Base-by-base conservation (phyloP, 2,888 invertebrate species). In the Alviniconcha strummeri region DNA sequence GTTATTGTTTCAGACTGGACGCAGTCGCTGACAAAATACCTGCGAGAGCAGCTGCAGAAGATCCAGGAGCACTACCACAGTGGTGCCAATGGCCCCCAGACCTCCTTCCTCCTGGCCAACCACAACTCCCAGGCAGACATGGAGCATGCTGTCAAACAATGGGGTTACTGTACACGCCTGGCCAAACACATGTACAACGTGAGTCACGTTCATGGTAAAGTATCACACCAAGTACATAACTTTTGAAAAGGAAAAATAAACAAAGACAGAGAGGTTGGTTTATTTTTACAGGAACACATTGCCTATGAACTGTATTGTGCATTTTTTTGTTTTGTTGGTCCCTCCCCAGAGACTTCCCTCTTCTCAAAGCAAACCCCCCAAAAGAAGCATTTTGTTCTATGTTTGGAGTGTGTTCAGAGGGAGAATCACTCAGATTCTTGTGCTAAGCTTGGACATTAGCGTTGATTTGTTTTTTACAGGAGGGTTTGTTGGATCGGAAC, bases 31-130 rank as follows among this genome's bases (percentile, higher is more conserved):
- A 96, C 98, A 67, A 97, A 98, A 93, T 98, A 98, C 92, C 95
- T 99, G 90, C 97, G 97, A 93, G 99, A 99, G 90, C 97, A 98
- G 93, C 95, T 98, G 84, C 96, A 96, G 60, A 98, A 98, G 94
- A 94, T 99, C 77, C 96, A 97, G 92, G 98, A 99, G 91, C 96
- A 97, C 94, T 98, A 98, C 94, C 96, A 93, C 87, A 90, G 93
- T 78, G 88, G 90, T 36, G 79, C 87, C 9, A 82, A 88, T 7
- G 88, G 87, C 5, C 88, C 89, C 7, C 89, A 88, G 86, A 90
- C 92, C 64, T 89, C 90, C 64, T 93, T 93, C 85, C 89, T 93
- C 36, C 64, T 84, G 36, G 92, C 92, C 91, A 9, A 88, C 89
- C 56, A 91, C 56, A 89, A 89, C 4, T 85, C 89, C 17, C 90